Evolutionary conservation across 2,113 vertebrate species (phyloP), one percentile per base, ranked within the genome.

Genomic region (Syngnathus scovelli): DNA sequence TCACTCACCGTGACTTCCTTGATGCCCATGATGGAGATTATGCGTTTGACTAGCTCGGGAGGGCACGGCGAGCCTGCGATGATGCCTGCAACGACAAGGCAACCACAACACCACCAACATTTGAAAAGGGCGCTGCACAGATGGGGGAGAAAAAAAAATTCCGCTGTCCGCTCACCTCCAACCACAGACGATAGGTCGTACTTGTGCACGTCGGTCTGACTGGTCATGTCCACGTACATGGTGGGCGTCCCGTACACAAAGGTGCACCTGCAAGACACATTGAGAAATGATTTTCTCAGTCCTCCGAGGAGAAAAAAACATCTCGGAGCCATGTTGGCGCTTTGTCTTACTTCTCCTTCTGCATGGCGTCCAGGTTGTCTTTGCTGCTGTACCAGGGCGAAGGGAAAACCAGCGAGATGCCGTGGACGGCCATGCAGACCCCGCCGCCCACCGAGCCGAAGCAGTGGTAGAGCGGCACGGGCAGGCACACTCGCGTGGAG

Each of bases 161-260:
- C 27, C 21, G 15, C 36, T 1, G 36, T 21, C 60, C 11, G 62
- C 5, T 61, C 92, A 98, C 97, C 97, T 79, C 71, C 79, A 16
- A 69, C 48, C 7, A 95, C 52, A 51, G 86, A 67, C 0, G 95
- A 95, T 68, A 95, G 68, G 85, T 95, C 86, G 0, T 91, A 93
- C 75, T 90, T 91, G 69, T 78, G 70, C 38, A 91, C 78, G 68
- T 94, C 90, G 0, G 85, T 92, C 78, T 96, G 94, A 67, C 76
- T 87, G 23, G 96, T 48, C 80, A 98, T 90, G 70, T 98, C 96
- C 54, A 98, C 88, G 6, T 69, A 98, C 96, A 99, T 98, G 51
- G 96, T 98, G 0, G 96, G 96, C 0, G 95, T 98, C 46, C 95
- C 97, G 0, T 91, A 91, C 33, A 95, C 0, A 71, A 73, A 33